Evolutionary conservation across 1,140 invertebrate species (phyloP), one percentile per base, ranked within the genome.

Genomic region (Glossosoma conforme): DNA sequence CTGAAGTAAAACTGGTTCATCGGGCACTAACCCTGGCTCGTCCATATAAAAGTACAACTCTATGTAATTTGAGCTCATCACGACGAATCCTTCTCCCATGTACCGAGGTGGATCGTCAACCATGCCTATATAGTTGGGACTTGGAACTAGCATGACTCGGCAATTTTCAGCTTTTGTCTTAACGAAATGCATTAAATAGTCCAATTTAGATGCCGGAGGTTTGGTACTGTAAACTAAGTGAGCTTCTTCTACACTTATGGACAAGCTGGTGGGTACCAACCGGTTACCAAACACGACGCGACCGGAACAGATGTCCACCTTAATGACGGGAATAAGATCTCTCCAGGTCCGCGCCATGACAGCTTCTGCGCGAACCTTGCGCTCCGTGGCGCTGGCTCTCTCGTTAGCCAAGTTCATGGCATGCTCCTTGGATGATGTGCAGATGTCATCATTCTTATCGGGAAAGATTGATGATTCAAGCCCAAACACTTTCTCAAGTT

Each of bases 51-150:
- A 96, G 69, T 97, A 97, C 18, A 97, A 72, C 65, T 97, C 90
- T 54, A 97, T 87, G 62, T 90, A 86, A 67, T 96, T 97, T 2
- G 92, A 93, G 65, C 93, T 94, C 70, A 98, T 82, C 6, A 99
- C 82, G 6, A 97, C 94, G 74, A 98, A 99, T 2, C 95, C 96
- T 75, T 98, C 93, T 14, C 93, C 94, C 94, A 98, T 98, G 59
- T 89, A 96, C 24, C 96, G 69, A 2, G 96, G 96, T 2, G 96
- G 94, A 62, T 98, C 94, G 73, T 98, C 94, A 2, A 87, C 81
- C 73, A 93, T 83, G 2, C 91, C 91, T 2, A 86, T 92, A 66
- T 96, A 97, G 64, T 95, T 95, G 10, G 87, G 89, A 75, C 91
- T 95, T 11, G 91, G 91, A 20, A 91, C 92, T 52, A 97, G 77